Evolutionary conservation across 1,140 invertebrate genomes (phyloP).

Genomic region (Stegodyphus mimosarum): DNA sequence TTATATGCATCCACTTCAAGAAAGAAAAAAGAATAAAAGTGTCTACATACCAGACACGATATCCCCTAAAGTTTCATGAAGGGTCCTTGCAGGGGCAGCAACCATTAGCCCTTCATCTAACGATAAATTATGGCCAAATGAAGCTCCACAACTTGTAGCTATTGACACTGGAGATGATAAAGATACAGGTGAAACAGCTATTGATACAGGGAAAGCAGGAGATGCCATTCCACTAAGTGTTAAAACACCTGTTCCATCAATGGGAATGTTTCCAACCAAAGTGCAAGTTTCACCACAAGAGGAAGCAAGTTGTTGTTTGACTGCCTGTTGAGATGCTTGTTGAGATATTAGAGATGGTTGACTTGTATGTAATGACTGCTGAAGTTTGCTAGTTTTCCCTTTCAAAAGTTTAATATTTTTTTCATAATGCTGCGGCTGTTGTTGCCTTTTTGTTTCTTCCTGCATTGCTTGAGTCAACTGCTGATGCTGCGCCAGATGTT

Average conservation of each 20-base stretch:
- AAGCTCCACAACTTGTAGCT: slow-evolving; percentile 40
- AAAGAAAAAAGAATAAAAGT: too few relatives aligned
- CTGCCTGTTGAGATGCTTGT: slow-evolving; percentile 59
- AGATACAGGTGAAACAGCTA: slow-evolving; percentile 57
- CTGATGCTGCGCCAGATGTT: slow-evolving; percentile 64
- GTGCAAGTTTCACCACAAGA: slow-evolving; percentile 64
- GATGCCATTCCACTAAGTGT: slow-evolving; percentile 56
- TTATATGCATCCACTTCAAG: too few relatives aligned
- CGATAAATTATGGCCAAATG: slow-evolving; percentile 48
- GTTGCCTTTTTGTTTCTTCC: slow-evolving; percentile 54
- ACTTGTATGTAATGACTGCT: slow-evolving; percentile 1
- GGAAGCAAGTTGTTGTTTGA: slow-evolving; percentile 34
- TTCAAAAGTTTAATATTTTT: slow-evolving; percentile 45
- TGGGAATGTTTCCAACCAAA: slow-evolving; percentile 61
- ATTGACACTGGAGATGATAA: slow-evolving; percentile 29
- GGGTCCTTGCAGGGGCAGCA: slow-evolving; percentile 62
- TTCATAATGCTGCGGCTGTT: slow-evolving; percentile 24
- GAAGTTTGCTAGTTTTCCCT: slow-evolving; percentile 32
- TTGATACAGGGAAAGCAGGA: slow-evolving; percentile 61
- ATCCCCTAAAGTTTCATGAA: slow-evolving; percentile 62
- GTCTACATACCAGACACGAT: slow-evolving; percentile 56
- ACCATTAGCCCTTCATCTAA: slow-evolving; percentile 62
- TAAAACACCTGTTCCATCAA: slow-evolving; percentile 54
- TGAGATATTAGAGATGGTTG: slow-evolving; percentile 63
- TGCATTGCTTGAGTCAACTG: slow-evolving; percentile 74